Evolutionary conservation across 2,888 invertebrate genomes (phyloP).

Genomic region (Smittia aterrima): DNA sequence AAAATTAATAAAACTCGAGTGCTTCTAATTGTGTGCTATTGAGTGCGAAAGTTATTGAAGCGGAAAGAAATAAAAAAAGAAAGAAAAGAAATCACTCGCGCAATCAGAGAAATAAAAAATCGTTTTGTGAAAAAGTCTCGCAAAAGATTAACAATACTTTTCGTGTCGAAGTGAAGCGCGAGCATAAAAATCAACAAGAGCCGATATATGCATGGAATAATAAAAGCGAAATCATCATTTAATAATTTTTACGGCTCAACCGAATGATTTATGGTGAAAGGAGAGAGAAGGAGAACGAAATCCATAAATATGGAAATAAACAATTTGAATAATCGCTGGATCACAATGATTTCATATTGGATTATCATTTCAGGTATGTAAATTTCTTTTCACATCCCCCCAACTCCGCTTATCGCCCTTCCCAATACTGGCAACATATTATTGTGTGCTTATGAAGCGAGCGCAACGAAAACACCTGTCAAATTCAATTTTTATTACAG

Average conservation of each 20-base stretch:
- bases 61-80: neutral
- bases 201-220: slow-evolving; percentile 8
- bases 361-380: slow-evolving; percentile 42
- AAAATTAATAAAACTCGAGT: slow-evolving; percentile 5
- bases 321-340: slow-evolving; percentile 41
- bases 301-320: slow-evolving; percentile 41
- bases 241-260: neutral
- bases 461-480: slow-evolving; percentile 16
- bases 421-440: neutral
- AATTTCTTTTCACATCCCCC: slow-evolving; percentile 12
- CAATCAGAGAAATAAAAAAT: too few relatives aligned
- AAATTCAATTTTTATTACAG: slow-evolving; percentile 30
- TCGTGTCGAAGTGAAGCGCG: too few relatives aligned
- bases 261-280: slow-evolving; percentile 38
- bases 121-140: neutral
- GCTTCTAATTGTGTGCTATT: slow-evolving; percentile 6
- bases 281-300: slow-evolving; percentile 10
- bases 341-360: slow-evolving; percentile 41
- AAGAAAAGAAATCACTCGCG: too few relatives aligned
- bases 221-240: slow-evolving; percentile 13
- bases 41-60: neutral
- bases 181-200: neutral
- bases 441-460: neutral
- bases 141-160: too few relatives aligned
- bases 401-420: neutral